Percentiles rank a stretch among this genome's conserved stretches.
Conservation (phyloP, 1,140 invertebrate genomes). For the Nylanderia fulva region DNA sequence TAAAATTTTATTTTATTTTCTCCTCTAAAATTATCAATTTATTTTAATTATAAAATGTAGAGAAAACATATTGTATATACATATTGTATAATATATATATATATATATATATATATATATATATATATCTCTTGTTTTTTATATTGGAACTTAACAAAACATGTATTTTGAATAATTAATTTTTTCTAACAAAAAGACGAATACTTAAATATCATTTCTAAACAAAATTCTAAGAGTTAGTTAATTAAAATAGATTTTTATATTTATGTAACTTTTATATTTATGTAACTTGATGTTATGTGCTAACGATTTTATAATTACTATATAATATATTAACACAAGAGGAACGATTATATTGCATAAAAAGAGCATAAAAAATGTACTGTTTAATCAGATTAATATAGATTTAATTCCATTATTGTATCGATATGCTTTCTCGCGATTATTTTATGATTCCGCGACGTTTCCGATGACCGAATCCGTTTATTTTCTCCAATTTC, state of each 20-base stretch:
- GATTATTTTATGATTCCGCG: slow-evolving; percentile 35
- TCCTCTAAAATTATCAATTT: too few relatives aligned
- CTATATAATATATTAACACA: neutral
- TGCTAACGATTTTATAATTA: slow-evolving; percentile 11
- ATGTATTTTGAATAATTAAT: neutral
- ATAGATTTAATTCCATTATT: slow-evolving; percentile 20
- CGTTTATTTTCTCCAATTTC: slow-evolving; percentile 55
- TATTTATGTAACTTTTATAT: neutral
- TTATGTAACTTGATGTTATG: neutral
- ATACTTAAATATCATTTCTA: neutral
- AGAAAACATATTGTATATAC: neutral
- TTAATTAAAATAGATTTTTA: slow-evolving; percentile 3
- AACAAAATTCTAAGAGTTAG: neutral
- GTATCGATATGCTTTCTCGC: slow-evolving; percentile 37
- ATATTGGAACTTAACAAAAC: neutral
- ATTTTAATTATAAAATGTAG: too few relatives aligned
- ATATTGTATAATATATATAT: neutral
- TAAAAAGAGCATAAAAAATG: neutral
- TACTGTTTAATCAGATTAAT: slow-evolving; percentile 22
- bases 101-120: neutral
- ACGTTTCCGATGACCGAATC: slow-evolving; percentile 24
- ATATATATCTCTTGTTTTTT: neutral
- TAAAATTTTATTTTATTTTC: neutral
- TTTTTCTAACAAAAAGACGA: neutral
- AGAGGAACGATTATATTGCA: neutral